These are phyloP conservation scores for Drosophila arawakana DNA, from an alignment of 1,140 invertebrate genomes.

Conservation along the genomic window DNA sequence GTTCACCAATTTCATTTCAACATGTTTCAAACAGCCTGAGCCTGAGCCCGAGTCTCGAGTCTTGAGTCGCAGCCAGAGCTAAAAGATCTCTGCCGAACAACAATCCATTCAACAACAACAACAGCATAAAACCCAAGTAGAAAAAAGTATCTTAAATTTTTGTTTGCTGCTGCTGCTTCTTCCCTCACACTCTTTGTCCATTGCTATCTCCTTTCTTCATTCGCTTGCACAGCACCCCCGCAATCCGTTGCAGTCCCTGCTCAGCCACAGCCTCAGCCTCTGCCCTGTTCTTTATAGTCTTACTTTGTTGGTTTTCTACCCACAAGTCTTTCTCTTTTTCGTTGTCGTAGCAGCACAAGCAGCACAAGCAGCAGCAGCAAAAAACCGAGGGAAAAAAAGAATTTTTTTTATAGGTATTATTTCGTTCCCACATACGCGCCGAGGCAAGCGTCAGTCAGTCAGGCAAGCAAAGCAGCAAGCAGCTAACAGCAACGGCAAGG, in stretches of 20 bases:
- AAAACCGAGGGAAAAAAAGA: constrained; percentile 66
- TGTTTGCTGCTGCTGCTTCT: constrained; percentile 37
- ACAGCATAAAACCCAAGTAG: constrained; percentile 1
- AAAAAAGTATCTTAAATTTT: constrained; percentile 81
- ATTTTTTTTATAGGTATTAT: constrained; percentile 80
- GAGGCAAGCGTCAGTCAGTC: constrained; percentile 73
- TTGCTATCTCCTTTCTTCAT: background rate
- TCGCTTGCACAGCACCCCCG: constrained; percentile 21
- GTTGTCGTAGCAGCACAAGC: constrained; percentile 66
- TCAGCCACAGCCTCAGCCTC: constrained; percentile 7
- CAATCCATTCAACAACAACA: constrained; percentile 46
- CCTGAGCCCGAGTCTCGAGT: constrained; percentile 31
- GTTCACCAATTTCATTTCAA: constrained; percentile 80
- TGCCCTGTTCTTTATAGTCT: constrained; percentile 76
- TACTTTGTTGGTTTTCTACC: constrained; percentile 83
- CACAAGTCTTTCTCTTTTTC: constrained; percentile 83
- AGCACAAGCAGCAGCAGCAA: constrained; percentile 39
- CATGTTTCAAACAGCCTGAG: constrained; percentile 70
- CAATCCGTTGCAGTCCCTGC: constrained; percentile 27
- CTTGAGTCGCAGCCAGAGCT: constrained; percentile 20
- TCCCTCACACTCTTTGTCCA: constrained; percentile 7
- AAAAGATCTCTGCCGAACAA: constrained; percentile 63
- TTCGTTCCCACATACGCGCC: constrained; percentile 79
- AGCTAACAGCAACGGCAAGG: constrained; percentile 9
- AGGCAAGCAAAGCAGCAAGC: constrained; percentile 31